Percentiles rank a stretch among this genome's conserved stretches.
phyloP scores from a whole-genome alignment of 2,797 vertebrate species.

The Poliocrania exsul region DNA sequence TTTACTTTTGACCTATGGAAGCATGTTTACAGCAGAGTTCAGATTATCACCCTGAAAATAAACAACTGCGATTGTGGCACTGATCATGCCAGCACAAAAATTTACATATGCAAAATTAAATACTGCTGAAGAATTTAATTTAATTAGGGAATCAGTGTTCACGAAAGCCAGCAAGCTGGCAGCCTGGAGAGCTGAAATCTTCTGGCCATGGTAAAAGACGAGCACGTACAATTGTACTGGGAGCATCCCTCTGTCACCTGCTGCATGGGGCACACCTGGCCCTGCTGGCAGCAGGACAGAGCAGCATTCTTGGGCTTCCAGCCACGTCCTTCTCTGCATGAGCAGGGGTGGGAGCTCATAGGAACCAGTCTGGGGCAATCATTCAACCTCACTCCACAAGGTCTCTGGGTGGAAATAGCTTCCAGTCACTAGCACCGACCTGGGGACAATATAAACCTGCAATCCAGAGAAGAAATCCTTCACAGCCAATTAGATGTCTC shows the following conservation, averaged over 20 bases:
- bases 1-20: constrained; percentile 16
- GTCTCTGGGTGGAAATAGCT: background rate
- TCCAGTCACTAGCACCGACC: background rate
- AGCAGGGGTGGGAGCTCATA: background rate
- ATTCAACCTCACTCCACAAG: background rate
- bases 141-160: background rate
- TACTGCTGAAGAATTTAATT: background rate
- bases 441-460: background rate
- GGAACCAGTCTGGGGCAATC: background rate
- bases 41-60: background rate
- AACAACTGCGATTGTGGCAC: background rate
- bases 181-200: background rate
- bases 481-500: background rate
- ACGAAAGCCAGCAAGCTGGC: background rate
- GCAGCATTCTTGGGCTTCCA: background rate
- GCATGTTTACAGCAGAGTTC: background rate
- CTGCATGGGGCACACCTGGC: accelerated
- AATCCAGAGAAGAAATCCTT: background rate
- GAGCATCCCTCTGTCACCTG: accelerated
- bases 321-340: background rate
- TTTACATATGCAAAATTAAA: background rate
- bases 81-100: background rate
- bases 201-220: accelerated
- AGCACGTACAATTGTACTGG: accelerated
- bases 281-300: background rate